Evolutionary conservation across 1,140 invertebrate species (phyloP), one percentile per base, ranked within the genome.

Genomic region (Papilio dardanus): DNA sequence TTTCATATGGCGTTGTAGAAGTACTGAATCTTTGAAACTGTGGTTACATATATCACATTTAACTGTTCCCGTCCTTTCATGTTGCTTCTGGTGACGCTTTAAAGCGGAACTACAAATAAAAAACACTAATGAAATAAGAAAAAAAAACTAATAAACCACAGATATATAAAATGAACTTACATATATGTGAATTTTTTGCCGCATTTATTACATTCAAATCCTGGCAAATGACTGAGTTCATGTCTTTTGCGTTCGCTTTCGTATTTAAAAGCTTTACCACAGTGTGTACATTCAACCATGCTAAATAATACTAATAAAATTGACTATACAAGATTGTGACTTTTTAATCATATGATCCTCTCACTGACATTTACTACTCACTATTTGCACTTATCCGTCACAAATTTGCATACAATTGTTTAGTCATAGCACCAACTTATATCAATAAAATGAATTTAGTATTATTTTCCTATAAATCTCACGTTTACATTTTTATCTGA

Each of bases 241-340:
- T 93, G 91, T 69, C 91, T 85, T 75, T 83, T 90, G 69, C 83
- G 86, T 71, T 93, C 90, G 77, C 91, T 93, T 31, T 91, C 87
- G 71, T 90, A 93, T 76, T 90, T 90, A 76, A 90, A 93, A 37
- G 82, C 71, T 76, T 93, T 93, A 24, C 77, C 73, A 79, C 91
- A 93, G 71, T 84, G 77, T 35, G 66, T 75, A 73, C 91, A 93
- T 68, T 83, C 71, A 33, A 83, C 79, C 82, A 81, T 85, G 21
- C 24, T 71, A 42, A n/a, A 69, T 24, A 42, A 19, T 5, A 69
- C 7, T 37, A 3, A 69, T 28, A 28, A 28, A 28, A 14, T 28
- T 62, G 0, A 4, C n/a, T n/a, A 21, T 19, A 50, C 8, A 24
- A 24, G 50, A 54, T 54, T 54, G 50, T 54, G 21, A 24, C 10